Evolutionary conservation across 1,140 invertebrate genomes (phyloP).

Genomic region (Tigriopus japonicus): DNA sequence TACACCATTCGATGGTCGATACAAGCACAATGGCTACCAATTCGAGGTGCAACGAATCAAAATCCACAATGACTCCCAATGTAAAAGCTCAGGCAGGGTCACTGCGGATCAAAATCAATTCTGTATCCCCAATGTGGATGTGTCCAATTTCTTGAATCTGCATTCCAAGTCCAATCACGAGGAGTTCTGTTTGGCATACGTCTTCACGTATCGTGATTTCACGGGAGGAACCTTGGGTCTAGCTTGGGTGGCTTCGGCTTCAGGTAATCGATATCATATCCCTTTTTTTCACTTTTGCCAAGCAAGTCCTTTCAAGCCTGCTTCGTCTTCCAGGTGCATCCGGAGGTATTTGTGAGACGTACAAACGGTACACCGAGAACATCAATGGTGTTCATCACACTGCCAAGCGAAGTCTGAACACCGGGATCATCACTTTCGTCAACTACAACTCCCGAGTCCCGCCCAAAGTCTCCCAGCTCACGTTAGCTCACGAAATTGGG

Average conservation of each 20-base stretch:
- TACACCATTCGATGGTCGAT: conserved; percentile 71
- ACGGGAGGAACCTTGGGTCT: conserved; percentile 86
- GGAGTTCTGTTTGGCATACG: conserved; percentile 94
- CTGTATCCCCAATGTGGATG: conserved; percentile 93
- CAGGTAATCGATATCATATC: conserved; percentile 27
- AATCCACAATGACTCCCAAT: conserved; percentile 31
- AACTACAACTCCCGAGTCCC: conserved; percentile 99
- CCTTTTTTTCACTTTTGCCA: conserved; percentile 4
- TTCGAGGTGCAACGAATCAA: conserved; percentile 95
- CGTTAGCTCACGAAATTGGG: conserved; percentile 95
- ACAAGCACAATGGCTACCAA: conserved; percentile 71
- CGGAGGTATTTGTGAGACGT: conserved; percentile 95
- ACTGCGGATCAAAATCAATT: conserved; percentile 61
- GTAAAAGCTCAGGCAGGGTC: conserved; percentile 1
- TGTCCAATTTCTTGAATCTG: conserved; percentile 95
- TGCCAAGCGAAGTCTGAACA: conserved; percentile 85
- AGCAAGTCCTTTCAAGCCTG: no score
- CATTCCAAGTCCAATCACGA: conserved; percentile 93
- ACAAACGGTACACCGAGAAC: conserved; percentile 90
- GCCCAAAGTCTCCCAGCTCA: conserved; percentile 91
- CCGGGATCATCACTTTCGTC: conserved; percentile 90
- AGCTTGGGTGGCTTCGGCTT: conserved; percentile 93
- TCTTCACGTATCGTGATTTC: conserved; percentile 91
- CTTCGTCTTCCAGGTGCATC: conserved; percentile 54
- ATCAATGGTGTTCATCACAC: conserved; percentile 78